Conservation (phyloP, 53 echinoderm and acorn worm genomes). For the Holothuria scabra region DNA sequence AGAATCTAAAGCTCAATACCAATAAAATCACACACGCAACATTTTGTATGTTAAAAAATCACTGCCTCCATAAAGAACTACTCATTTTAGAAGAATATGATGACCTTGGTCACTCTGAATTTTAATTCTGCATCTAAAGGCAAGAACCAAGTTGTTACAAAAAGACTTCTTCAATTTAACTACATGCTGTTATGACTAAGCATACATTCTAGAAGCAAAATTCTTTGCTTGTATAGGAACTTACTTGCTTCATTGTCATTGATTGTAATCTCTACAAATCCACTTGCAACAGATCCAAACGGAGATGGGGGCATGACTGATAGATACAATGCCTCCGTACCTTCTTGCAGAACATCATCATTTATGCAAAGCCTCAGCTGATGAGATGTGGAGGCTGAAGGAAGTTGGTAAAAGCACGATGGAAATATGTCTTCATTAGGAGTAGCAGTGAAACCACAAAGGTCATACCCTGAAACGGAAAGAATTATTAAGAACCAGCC, state of each 20-base stretch:
- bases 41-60: too few relatives aligned
- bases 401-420: constrained; percentile 16
- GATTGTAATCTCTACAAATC: constrained; percentile 33
- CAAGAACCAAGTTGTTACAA: too few relatives aligned
- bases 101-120: too few relatives aligned
- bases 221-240: too few relatives aligned
- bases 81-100: too few relatives aligned
- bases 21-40: too few relatives aligned
- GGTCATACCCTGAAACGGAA: neutral
- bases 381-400: neutral
- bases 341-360: constrained; percentile 29
- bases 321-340: constrained; percentile 1
- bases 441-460: constrained; percentile 22
- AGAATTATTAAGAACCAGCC: neutral
- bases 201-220: too few relatives aligned
- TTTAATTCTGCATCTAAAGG: too few relatives aligned
- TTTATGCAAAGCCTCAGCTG: constrained; percentile 8
- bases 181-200: too few relatives aligned
- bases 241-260: constrained; percentile 28
- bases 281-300: neutral
- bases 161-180: too few relatives aligned
- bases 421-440: constrained; percentile 20
- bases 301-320: neutral
- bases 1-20: too few relatives aligned
- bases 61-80: too few relatives aligned